phyloP scores from a whole-genome alignment of 2,113 vertebrate species.

The Pheucticus melanocephalus region DNA sequence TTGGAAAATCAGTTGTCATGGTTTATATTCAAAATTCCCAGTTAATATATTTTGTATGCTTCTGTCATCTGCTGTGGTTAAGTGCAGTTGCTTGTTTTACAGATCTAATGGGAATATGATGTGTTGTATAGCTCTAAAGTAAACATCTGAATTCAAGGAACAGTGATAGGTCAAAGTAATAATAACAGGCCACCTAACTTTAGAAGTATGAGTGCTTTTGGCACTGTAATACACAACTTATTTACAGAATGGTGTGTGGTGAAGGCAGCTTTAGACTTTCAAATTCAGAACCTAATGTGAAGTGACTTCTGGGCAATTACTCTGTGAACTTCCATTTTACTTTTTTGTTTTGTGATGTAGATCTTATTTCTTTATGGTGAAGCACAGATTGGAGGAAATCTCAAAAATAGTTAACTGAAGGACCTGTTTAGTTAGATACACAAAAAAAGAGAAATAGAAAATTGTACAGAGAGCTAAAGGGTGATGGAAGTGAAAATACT shows the following conservation, averaged over 20 bases:
- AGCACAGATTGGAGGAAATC: not conserved
- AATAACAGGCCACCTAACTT: not conserved
- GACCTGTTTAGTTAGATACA: not conserved
- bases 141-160: not conserved
- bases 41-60: not conserved
- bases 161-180: not conserved
- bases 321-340: not conserved
- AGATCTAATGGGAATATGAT: not conserved
- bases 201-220: not conserved
- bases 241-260: not conserved
- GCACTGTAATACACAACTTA: not conserved
- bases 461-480: not conserved
- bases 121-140: not conserved
- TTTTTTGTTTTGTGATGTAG: not conserved
- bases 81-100: not conserved
- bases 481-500: not conserved
- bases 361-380: not conserved
- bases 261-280: not conserved
- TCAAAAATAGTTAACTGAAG: not conserved
- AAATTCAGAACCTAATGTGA: not conserved
- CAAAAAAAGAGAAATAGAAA: not conserved
- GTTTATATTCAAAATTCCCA: not conserved
- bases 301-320: not conserved
- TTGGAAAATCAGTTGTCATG: not conserved
- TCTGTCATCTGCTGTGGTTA: not conserved